Evolutionary conservation across 2,888 invertebrate species (phyloP), one percentile per base, ranked within the genome.

Genomic region (Nudaria mundana): DNA sequence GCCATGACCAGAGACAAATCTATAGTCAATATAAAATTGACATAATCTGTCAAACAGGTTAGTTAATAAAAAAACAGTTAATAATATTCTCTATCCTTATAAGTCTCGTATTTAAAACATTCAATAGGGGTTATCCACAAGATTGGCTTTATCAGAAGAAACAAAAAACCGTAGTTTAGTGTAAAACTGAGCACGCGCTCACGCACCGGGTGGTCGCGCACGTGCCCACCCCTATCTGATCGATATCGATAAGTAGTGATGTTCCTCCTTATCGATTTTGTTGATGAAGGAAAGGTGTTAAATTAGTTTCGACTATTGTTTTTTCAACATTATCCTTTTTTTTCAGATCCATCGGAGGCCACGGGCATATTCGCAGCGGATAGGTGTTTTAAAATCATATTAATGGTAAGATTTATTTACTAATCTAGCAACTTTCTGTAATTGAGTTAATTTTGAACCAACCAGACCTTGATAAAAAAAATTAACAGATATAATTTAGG

Each of bases 221-320:
- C 86, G 86, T 86, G 86, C 71, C 72, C 25, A 56, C 86, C 85
- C 86, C 76, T 84, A 85, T 84, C 48, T 62, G 78, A 81, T 83
- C 67, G 63, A 70, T 73, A 76, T 78, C 76, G 78, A 78, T 73
- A 71, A 63, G 56, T 60, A 64, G 66, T 64, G 69, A 56, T 59
- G 63, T 66, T 49, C 44, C 32, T 56, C 55, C 53, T 56, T 60
- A 61, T 59, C 58, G 52, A 57, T 57, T 41, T 34, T 11, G 24
- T 34, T 44, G 40, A 42, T 33, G 34, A 39, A 3, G 10, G 38
- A 52, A 48, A 23, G 33, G 29, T 45, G 42, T 44, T 44, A 33
- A 43, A 39, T 47, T 46, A 25, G 39, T 42, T 45, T 22, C 30
- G 16, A 12, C 12, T 3, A 5, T 3, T 28, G n/a, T 30, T 45